phyloP scores from a whole-genome alignment of 2,113 vertebrate species.

The Oenanthe oenanthe region DNA sequence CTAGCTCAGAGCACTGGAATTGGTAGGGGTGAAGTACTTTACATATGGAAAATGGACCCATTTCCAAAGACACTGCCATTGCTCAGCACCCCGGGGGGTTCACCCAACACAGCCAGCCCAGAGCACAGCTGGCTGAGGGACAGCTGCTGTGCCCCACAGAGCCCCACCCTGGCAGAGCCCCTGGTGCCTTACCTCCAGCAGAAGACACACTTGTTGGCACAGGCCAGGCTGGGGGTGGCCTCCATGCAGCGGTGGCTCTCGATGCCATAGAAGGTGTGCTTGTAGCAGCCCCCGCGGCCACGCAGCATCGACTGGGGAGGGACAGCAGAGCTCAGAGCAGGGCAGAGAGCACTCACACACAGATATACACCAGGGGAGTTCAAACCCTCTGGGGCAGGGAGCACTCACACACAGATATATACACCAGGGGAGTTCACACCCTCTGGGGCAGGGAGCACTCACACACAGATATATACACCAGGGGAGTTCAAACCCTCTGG shows the following conservation, averaged over 20 bases:
- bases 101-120: background rate
- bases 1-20: background rate
- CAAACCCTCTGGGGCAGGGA: no score
- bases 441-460: no score
- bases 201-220: constrained; percentile 96
- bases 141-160: background rate
- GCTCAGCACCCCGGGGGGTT: background rate
- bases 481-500: no score
- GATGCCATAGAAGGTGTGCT: constrained; percentile 95
- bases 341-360: background rate
- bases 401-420: no score
- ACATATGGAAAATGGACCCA: background rate
- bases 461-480: no score
- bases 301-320: constrained; percentile 87
- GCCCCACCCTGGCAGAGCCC: background rate
- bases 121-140: background rate
- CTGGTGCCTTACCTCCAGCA: constrained; percentile 88
- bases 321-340: background rate
- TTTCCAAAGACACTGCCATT: background rate
- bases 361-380: background rate
- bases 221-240: constrained; percentile 92
- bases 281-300: constrained; percentile 95
- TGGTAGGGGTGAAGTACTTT: background rate
- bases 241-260: constrained; percentile 98
- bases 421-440: no score